These are phyloP conservation scores for Lasius fuliginosus DNA, from an alignment of 2,888 invertebrate genomes.

Conservation along the genomic window DNA sequence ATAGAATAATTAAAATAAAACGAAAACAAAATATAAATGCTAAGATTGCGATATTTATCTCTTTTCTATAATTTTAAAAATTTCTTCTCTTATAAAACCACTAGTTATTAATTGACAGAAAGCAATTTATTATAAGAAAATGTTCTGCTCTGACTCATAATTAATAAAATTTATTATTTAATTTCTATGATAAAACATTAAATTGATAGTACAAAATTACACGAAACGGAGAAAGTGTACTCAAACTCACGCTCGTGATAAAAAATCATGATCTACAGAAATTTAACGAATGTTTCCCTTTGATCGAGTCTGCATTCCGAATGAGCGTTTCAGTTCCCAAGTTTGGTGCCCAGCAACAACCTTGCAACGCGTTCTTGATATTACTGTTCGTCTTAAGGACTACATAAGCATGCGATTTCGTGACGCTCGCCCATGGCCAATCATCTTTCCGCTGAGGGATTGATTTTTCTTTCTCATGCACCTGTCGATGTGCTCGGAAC, in stretches of 20 bases:
- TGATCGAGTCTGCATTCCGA: slow-evolving; percentile 35
- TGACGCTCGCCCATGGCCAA: slow-evolving; percentile 47
- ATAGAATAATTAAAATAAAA: neutral
- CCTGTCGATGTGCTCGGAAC: slow-evolving; percentile 37
- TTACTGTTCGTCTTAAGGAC: neutral
- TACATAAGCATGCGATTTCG: slow-evolving; percentile 64
- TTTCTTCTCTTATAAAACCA: neutral
- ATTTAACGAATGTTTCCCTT: neutral
- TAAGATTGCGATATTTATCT: neutral
- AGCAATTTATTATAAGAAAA: neutral
- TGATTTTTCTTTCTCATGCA: slow-evolving; percentile 53
- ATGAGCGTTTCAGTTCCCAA: slow-evolving; percentile 6
- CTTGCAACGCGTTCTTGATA: slow-evolving; percentile 29
- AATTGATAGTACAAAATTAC: neutral
- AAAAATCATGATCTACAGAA: neutral
- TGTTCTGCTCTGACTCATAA: neutral
- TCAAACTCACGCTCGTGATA: neutral
- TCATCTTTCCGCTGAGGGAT: slow-evolving; percentile 44
- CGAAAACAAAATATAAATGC: neutral
- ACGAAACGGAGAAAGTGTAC: neutral
- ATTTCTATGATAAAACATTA: neutral
- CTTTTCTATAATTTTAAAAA: neutral
- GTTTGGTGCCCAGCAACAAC: slow-evolving; percentile 11
- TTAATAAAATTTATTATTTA: neutral
- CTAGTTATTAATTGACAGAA: neutral